Conservation (phyloP, 2,888 invertebrate genomes). For the Brachypalpus laphriformis region DNA sequence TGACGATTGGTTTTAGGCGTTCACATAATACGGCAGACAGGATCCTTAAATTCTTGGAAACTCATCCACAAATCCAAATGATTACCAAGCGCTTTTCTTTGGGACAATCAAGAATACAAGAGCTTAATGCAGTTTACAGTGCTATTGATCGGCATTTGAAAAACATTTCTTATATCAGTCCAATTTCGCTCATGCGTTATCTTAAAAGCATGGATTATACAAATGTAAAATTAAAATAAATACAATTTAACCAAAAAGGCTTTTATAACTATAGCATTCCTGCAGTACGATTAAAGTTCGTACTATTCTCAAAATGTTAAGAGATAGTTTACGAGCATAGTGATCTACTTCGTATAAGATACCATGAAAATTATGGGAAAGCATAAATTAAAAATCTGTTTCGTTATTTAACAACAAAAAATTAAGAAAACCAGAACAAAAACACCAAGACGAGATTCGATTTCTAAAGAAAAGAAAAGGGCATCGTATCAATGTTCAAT, state of each 20-base stretch:
- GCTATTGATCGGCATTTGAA: slow-evolving; percentile 2
- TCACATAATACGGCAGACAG: too few species aligned
- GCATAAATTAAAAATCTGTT: not conserved
- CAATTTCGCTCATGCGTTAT: not conserved
- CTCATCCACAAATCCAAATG: not conserved
- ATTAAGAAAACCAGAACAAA: not conserved
- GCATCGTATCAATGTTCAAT: not conserved
- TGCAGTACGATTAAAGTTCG: too few species aligned
- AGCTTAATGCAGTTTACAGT: slow-evolving; percentile 13
- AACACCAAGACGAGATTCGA: not conserved
- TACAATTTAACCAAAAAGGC: too few species aligned
- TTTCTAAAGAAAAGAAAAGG: slow-evolving; percentile 21
- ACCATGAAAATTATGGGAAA: not conserved
- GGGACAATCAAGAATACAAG: slow-evolving; percentile 7
- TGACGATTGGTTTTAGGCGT: too few species aligned
- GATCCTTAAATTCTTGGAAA: not conserved
- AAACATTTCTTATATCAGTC: not conserved
- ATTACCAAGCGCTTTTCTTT: not conserved
- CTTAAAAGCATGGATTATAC: slow-evolving; percentile 1
- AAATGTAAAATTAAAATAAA: not conserved
- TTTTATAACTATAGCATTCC: too few species aligned
- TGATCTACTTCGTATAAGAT: not conserved
- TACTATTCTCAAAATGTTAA: not conserved
- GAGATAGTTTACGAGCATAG: not conserved
- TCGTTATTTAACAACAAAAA: slow-evolving; percentile 11